These are phyloP conservation scores for Caenorhabditis macrosperma DNA, from an alignment of 2,888 invertebrate genomes.

Conservation along the genomic window DNA sequence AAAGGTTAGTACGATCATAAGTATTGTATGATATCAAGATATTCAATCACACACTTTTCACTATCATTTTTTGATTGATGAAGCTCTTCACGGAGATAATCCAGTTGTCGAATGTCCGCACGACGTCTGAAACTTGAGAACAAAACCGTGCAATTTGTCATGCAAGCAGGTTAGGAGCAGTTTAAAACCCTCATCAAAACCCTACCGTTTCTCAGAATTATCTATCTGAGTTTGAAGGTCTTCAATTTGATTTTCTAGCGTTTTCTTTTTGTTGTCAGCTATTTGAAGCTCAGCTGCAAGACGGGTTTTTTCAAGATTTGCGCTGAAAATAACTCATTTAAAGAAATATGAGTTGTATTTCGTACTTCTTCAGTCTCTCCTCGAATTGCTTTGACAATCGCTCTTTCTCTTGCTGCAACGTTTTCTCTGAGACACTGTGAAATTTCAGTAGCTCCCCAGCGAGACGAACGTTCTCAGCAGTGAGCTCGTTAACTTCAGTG, in stretches of 20 bases:
- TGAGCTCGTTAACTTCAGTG: conserved; percentile 49
- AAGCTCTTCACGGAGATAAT: conserved; percentile 39
- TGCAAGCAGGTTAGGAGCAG: conserved; percentile 16
- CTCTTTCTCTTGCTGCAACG: conserved; percentile 44
- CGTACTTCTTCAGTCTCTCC: conserved; percentile 54
- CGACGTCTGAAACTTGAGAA: conserved; percentile 46
- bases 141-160: conserved; percentile 40
- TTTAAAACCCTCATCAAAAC: too few species aligned
- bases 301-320: conserved; percentile 47
- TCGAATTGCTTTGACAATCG: conserved; percentile 54
- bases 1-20: too few species aligned
- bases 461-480: conserved; percentile 71
- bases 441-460: conserved; percentile 71
- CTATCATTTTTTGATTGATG: conserved; percentile 23
- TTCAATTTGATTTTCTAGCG: conserved; percentile 21
- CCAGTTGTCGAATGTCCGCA: conserved; percentile 46
- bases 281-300: conserved; percentile 50
- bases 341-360: neutral
- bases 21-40: too few species aligned
- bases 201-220: conserved; percentile 51
- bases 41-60: conserved; percentile 52
- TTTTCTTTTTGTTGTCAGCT: conserved; percentile 11
- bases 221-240: conserved; percentile 32
- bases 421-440: conserved; percentile 48
- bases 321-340: conserved; percentile 18